Evolutionary conservation across 1,140 invertebrate genomes (phyloP).

Genomic region (Glomeris maerens): DNA sequence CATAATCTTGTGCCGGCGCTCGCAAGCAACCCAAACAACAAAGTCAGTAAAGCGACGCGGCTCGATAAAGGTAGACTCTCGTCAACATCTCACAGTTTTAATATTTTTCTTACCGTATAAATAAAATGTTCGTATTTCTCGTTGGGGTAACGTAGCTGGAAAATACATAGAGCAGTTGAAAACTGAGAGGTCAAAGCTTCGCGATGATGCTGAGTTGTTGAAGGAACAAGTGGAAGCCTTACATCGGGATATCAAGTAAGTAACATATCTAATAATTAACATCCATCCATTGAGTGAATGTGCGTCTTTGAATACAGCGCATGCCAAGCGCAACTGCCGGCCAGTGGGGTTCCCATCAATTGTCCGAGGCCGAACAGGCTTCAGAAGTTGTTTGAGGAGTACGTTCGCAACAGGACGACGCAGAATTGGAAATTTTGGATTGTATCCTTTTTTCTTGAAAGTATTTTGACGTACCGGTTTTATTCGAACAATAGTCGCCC

Average conservation of each 20-base stretch:
- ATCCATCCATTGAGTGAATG: too few species aligned
- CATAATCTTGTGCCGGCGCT: conserved; percentile 76
- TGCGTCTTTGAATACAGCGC: conserved; percentile 15
- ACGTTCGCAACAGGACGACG: conserved; percentile 67
- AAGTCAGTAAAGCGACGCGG: conserved; percentile 88
- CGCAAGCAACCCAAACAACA: conserved; percentile 75
- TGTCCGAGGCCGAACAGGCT: conserved; percentile 76
- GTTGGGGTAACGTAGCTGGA: conserved; percentile 36
- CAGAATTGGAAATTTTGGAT: conserved; percentile 98
- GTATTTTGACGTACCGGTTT: neutral
- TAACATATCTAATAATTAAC: too few species aligned
- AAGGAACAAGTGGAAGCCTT: conserved; percentile 74
- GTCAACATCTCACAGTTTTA: neutral
- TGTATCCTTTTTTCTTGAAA: conserved; percentile 44
- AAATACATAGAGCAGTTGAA: conserved; percentile 87
- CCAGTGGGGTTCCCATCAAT: conserved; percentile 85
- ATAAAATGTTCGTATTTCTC: neutral
- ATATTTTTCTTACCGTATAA: conserved; percentile 11
- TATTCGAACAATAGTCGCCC: too few species aligned
- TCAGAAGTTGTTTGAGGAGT: conserved; percentile 87
- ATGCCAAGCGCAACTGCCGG: conserved; percentile 84
- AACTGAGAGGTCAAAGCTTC: conserved; percentile 64
- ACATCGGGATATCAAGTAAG: conserved; percentile 74
- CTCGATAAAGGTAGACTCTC: conserved; percentile 64
- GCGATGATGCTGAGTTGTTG: conserved; percentile 77